A percentile compares a stretch with the other conserved stretches of the same genome.
phyloP scores from a whole-genome alignment of 2,797 vertebrate genomes.

The Cebuella pygmaea region DNA sequence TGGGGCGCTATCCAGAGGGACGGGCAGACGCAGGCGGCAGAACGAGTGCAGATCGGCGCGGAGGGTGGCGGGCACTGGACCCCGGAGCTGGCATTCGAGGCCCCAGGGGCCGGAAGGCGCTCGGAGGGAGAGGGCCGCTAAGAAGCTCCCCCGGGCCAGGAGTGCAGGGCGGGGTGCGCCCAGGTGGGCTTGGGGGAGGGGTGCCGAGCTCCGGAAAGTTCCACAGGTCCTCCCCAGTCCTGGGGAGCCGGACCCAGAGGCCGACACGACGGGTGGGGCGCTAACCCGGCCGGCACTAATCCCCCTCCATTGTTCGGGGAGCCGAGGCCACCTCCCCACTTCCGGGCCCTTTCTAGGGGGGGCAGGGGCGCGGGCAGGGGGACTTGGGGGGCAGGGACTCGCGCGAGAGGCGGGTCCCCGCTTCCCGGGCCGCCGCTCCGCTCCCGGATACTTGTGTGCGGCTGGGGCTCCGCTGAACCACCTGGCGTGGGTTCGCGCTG shows the following conservation, averaged over 20 bases:
- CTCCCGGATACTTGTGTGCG: no score
- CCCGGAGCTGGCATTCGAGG: fast-evolving
- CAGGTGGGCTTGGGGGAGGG: not conserved
- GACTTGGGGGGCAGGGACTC: no score
- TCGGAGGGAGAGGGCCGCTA: not conserved
- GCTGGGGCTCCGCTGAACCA: not conserved
- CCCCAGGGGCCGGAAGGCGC: not conserved
- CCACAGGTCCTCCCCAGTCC: not conserved
- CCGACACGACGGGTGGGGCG: fast-evolving
- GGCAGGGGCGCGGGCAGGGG: not conserved
- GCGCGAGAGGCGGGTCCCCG: fast-evolving
- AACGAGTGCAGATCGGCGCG: fast-evolving
- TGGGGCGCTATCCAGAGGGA: not conserved
- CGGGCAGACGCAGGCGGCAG: fast-evolving
- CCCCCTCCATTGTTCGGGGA: not conserved
- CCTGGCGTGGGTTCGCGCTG: not conserved
- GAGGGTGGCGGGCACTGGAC: not conserved
- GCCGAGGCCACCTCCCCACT: not conserved
- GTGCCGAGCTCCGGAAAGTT: not conserved
- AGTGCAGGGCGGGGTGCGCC: fast-evolving
- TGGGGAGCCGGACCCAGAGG: not conserved
- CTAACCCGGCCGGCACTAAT: not conserved
- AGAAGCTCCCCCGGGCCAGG: not conserved
- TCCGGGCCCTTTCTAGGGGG: not conserved
- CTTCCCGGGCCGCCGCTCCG: not conserved